Evolutionary conservation across 2,888 invertebrate species (phyloP), one percentile per base, ranked within the genome.

Genomic region (Tupiocoris notatus): DNA sequence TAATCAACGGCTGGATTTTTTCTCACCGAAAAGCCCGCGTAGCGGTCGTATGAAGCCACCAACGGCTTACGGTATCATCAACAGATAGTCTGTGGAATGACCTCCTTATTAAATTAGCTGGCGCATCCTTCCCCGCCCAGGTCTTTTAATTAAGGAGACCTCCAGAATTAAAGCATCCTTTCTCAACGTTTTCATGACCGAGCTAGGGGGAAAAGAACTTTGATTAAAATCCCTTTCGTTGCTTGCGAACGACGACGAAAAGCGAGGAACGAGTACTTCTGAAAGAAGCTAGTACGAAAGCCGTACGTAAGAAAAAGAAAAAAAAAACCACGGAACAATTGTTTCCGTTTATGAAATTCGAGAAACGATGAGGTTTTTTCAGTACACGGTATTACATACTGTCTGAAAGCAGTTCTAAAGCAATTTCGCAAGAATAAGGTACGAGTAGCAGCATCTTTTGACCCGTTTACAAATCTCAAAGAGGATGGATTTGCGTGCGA

Each of bases 81-180:
- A 7, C 6, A 39, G 39, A 12, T 39, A 39, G 39, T 3, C 3
- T 3, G 39, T 39, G 6, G 39, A 39, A 22, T 67, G 56, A 56
- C 56, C 56, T 54, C 17, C 20, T 39, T 56, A 67, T 67, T 56
- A 56, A 67, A 67, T 67, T 67, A 67, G 57, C 57, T 67, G 67
- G 67, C 67, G 56, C 3, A 67, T 1, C 65, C 20, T 24, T 39
- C 65, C 39, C 25, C 65, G 1, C 25, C 65, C 25, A 2, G 17
- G 65, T 65, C 65, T 65, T 67, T 67, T 67, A 67, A 67, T 67
- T 67, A 67, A 39, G 67, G 20, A 67, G 56, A 66, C 64, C 24
- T 64, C 64, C n/a, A 24, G 39, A 39, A 39, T 39, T 12, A 64
- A 64, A 17, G 21, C 67, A 22, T 16, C 17, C 56, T 21, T 16